These are phyloP conservation scores for Adelphocoris suturalis DNA, from an alignment of 2,888 invertebrate species.

Conservation along the genomic window DNA sequence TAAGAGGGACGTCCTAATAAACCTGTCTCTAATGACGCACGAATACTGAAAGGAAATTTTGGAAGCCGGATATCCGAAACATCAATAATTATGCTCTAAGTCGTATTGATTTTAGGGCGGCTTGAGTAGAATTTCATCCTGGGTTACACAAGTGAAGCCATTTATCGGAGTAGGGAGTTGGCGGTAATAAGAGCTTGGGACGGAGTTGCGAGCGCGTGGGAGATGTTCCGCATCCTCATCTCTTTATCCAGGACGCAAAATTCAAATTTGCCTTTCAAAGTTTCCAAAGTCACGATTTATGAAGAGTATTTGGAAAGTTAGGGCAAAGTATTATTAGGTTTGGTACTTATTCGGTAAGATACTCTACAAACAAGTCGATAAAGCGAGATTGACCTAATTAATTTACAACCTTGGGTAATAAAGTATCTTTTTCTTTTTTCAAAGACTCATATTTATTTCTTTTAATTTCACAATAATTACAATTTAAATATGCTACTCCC, in stretches of 20 bases:
- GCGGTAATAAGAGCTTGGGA: background rate
- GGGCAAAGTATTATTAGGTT: no score
- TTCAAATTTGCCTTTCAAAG: background rate
- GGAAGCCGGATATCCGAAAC: background rate
- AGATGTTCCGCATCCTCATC: constrained; percentile 19
- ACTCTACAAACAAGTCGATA: no score
- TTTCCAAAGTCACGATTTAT: background rate
- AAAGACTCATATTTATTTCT: no score
- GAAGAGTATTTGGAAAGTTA: no score
- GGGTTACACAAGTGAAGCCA: constrained; percentile 25
- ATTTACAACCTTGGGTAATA: no score
- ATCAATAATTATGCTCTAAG: background rate
- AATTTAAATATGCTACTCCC: no score
- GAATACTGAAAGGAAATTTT: background rate
- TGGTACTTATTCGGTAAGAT: no score
- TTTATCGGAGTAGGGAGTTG: constrained; percentile 19
- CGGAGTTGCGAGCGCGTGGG: background rate
- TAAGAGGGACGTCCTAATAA: no score
- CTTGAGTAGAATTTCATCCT: background rate
- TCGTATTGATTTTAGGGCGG: constrained; percentile 19
- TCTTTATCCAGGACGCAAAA: background rate
- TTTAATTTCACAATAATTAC: no score
- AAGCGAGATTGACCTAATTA: no score
- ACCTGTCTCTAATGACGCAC: no score
- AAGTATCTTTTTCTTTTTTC: no score